A percentile compares a stretch with the other conserved stretches of the same genome.
Evolutionary conservation across 35 echinoderm and acorn worm genomes (phyloP).

Genomic region (Amphiura filiformis): DNA sequence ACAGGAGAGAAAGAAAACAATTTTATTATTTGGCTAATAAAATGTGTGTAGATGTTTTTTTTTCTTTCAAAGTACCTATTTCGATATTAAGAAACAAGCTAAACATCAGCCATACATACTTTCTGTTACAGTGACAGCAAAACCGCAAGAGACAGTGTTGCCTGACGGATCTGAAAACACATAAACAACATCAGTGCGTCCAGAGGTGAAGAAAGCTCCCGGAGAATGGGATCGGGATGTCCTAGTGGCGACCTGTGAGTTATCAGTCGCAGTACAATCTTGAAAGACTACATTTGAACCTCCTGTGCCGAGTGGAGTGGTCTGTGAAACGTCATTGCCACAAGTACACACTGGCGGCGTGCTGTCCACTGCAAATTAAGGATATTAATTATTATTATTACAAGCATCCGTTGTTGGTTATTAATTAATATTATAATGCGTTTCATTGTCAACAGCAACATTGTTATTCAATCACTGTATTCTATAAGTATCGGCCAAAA

Average conservation of each 20-base stretch:
- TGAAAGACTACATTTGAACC: not conserved
- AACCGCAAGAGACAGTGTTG: not conserved
- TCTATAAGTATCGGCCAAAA: no score
- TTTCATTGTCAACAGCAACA: not conserved
- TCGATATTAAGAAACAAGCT: no score
- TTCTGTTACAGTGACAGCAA: constrained; percentile 27
- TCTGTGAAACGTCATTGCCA: not conserved
- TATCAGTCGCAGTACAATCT: not conserved
- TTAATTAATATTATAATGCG: not conserved
- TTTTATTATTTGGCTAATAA: no score
- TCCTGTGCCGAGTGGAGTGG: not conserved
- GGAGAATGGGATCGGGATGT: not conserved
- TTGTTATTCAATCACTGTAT: not conserved
- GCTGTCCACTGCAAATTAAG: not conserved
- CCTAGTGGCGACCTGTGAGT: not conserved
- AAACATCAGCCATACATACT: not conserved
- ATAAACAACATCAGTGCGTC: constrained; percentile 13
- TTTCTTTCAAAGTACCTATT: no score
- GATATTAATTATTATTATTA: no score
- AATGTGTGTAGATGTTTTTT: no score
- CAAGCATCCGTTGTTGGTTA: not conserved
- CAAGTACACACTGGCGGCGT: constrained; percentile 1
- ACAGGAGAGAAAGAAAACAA: not conserved
- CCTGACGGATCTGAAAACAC: constrained; percentile 17
- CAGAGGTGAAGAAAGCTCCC: not conserved